A percentile compares a stretch with the other conserved stretches of the same genome.
These are phyloP conservation scores for Laticauda colubrina DNA, from an alignment of 2,113 vertebrate genomes.

Conservation along the genomic window DNA sequence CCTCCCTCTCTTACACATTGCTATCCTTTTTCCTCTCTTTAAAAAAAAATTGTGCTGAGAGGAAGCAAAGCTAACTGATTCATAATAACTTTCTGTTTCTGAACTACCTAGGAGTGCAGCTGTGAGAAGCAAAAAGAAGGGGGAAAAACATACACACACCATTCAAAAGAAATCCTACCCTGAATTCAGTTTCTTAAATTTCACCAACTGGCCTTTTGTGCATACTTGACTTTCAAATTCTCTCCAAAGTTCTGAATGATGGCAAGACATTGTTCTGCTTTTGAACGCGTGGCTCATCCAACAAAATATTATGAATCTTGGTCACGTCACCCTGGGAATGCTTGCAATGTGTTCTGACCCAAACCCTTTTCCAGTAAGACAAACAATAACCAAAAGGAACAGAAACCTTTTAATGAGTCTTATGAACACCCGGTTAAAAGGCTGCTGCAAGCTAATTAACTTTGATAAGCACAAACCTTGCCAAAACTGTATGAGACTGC, in stretches of 20 bases:
- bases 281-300: not conserved
- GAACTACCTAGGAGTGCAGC: not conserved
- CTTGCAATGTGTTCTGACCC: too few species aligned
- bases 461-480: too few species aligned
- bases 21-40: not conserved
- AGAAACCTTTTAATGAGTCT: too few species aligned
- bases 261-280: not conserved
- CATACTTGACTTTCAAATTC: not conserved
- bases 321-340: not conserved
- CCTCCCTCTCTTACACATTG: not conserved
- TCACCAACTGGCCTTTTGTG: not conserved
- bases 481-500: too few species aligned
- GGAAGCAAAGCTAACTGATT: not conserved
- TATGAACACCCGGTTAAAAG: too few species aligned
- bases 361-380: too few species aligned
- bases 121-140: not conserved
- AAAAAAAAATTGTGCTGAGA: too few species aligned
- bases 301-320: not conserved
- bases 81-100: not conserved
- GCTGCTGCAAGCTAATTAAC: too few species aligned
- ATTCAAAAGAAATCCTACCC: not conserved
- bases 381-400: too few species aligned
- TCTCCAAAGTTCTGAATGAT: not conserved
- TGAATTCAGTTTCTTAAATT: not conserved
- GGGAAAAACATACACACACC: too few species aligned